A percentile compares a stretch with the other conserved stretches of the same genome.
These are phyloP conservation scores for Dichetophora obliterata DNA, from an alignment of 2,888 invertebrate genomes.

Conservation along the genomic window DNA sequence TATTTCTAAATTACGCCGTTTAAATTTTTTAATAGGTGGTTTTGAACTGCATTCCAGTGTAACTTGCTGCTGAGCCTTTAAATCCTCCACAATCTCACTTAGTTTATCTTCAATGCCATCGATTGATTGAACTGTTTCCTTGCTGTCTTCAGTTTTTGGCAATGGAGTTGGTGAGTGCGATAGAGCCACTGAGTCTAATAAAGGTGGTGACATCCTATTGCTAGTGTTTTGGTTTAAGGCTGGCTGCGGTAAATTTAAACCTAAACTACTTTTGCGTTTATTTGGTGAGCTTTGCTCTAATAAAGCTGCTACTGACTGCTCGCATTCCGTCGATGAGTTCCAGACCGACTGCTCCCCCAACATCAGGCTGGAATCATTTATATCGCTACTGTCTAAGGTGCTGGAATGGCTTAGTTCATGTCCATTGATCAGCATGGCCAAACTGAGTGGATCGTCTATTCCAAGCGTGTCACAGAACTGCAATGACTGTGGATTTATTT, in stretches of 20 bases:
- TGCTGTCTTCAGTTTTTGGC: not conserved
- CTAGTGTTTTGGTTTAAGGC: slow-evolving; percentile 9
- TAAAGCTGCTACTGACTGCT: slow-evolving; percentile 4
- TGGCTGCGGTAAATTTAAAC: slow-evolving; percentile 60
- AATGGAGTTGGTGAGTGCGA: not conserved
- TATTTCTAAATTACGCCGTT: slow-evolving; percentile 65
- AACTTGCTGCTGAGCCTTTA: not conserved
- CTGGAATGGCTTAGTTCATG: slow-evolving; percentile 64
- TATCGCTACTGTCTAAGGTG: slow-evolving; percentile 51
- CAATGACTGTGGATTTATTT: slow-evolving; percentile 79
- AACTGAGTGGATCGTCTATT: slow-evolving; percentile 85
- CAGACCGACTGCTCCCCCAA: slow-evolving; percentile 42
- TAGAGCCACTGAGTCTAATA: not conserved
- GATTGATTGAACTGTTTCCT: not conserved
- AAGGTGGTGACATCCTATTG: not conserved
- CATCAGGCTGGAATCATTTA: slow-evolving; percentile 47
- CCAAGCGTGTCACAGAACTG: slow-evolving; percentile 77
- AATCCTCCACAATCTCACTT: not conserved
- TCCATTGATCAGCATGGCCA: slow-evolving; percentile 73
- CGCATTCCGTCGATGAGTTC: slow-evolving; percentile 48
- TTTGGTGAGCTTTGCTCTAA: slow-evolving; percentile 50
- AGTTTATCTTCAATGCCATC: not conserved
- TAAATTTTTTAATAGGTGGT: slow-evolving; percentile 64
- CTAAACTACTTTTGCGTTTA: slow-evolving; percentile 58
- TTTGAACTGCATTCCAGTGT: slow-evolving; percentile 43